Percentiles rank a stretch among this genome's conserved stretches.
These are phyloP conservation scores for Tribolium freemani DNA, from an alignment of 2,888 invertebrate species.

Conservation along the genomic window DNA sequence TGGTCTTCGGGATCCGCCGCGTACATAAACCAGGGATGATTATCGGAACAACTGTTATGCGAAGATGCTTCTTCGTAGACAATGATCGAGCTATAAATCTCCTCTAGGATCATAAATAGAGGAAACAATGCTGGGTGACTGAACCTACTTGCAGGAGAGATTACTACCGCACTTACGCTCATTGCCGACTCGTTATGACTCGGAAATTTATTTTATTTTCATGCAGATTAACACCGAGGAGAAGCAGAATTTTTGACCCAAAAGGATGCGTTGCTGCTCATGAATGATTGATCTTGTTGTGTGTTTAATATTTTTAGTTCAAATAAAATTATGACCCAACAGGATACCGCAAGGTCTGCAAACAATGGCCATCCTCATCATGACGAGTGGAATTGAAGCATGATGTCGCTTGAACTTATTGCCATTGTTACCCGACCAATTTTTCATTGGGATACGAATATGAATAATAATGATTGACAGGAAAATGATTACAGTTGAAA, in stretches of 20 bases:
- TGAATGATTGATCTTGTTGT: not conserved
- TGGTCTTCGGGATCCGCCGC: slow-evolving; percentile 41
- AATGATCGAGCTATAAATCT: slow-evolving; percentile 58
- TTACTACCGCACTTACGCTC: slow-evolving; percentile 46
- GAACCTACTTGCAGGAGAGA: slow-evolving; percentile 51
- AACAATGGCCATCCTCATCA: slow-evolving; percentile 37
- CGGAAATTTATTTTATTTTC: too few relatives aligned
- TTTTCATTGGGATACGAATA: not conserved
- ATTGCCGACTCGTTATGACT: slow-evolving; percentile 10
- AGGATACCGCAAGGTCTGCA: slow-evolving; percentile 45
- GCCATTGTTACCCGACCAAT: not conserved
- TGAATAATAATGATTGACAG: not conserved
- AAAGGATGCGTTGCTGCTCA: not conserved
- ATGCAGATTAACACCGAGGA: too few relatives aligned
- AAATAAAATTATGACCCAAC: slow-evolving; percentile 43
- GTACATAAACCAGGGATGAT: slow-evolving; percentile 58
- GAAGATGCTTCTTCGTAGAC: slow-evolving; percentile 57
- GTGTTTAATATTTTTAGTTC: not conserved
- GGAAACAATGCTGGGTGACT: slow-evolving; percentile 59
- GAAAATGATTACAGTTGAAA: not conserved
- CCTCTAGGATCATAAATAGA: slow-evolving; percentile 55
- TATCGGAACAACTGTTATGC: slow-evolving; percentile 58
- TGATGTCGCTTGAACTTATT: slow-evolving; percentile 37
- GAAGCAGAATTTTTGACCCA: too few relatives aligned
- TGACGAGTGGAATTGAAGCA: slow-evolving; percentile 43